Percentiles rank a stretch among this genome's conserved stretches.
phyloP scores from a whole-genome alignment of 2,888 invertebrate genomes.

The Omphaloscelis lunosa region DNA sequence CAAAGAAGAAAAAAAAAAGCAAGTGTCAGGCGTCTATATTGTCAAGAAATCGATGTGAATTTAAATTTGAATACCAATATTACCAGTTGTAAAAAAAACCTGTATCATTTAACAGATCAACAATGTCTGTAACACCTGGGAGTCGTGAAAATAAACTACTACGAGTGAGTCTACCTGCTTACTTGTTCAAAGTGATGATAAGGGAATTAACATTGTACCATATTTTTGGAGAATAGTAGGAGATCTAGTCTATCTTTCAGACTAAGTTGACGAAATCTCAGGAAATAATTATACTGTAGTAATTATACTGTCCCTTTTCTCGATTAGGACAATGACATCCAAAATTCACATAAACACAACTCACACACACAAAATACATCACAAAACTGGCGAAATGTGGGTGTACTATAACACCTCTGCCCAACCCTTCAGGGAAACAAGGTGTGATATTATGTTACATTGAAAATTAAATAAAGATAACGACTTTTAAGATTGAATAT shows the following conservation, averaged over 20 bases:
- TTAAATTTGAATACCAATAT: background rate
- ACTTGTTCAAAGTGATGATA: background rate
- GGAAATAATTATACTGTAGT: background rate
- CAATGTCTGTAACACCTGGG: conserved; percentile 1
- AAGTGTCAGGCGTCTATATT: background rate
- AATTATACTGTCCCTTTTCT: background rate
- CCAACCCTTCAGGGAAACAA: no score
- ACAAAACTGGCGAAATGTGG: no score
- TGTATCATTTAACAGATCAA: conserved; percentile 1
- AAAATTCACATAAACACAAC: no score
- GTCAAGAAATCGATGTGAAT: background rate
- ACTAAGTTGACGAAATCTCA: background rate
- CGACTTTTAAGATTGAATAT: conserved; percentile 15
- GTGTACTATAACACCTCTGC: no score
- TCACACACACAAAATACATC: no score
- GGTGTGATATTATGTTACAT: background rate
- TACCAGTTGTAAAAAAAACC: background rate
- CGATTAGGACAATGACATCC: background rate
- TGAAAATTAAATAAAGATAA: conserved; percentile 20
- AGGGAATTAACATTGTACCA: background rate
- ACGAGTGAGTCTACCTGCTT: conserved; percentile 34
- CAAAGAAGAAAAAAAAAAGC: no score
- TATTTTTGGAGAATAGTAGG: background rate
- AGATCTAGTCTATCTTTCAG: background rate
- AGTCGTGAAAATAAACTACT: conserved; percentile 40